These are phyloP conservation scores for Elysia chlorotica DNA, from an alignment of 1,140 invertebrate genomes.

Conservation along the genomic window DNA sequence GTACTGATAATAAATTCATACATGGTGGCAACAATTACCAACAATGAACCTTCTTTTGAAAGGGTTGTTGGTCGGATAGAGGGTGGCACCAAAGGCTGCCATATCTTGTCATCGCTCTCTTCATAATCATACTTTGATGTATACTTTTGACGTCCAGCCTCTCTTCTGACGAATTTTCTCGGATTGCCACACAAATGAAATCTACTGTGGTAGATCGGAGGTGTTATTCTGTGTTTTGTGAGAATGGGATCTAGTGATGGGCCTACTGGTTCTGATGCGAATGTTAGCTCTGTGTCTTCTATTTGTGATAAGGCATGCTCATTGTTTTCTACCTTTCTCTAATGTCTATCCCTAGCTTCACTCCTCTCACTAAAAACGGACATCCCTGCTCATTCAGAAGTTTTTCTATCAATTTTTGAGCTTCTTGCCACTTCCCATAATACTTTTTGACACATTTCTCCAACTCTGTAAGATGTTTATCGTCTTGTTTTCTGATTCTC, in stretches of 20 bases:
- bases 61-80: too few relatives aligned
- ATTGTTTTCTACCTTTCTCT: not conserved
- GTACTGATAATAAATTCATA: too few relatives aligned
- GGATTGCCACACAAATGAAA: constrained; percentile 3
- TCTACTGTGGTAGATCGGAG: constrained; percentile 9
- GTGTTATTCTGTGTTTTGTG: not conserved
- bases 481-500: too few relatives aligned
- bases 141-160: too few relatives aligned
- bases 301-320: not conserved
- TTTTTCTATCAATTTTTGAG: not conserved
- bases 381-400: not conserved
- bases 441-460: too few relatives aligned
- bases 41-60: too few relatives aligned
- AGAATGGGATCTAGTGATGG: not conserved
- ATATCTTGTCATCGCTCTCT: too few relatives aligned
- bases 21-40: too few relatives aligned
- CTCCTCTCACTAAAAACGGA: not conserved
- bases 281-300: not conserved
- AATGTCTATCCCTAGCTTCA: not conserved
- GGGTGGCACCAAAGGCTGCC: too few relatives aligned
- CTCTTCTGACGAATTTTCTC: constrained; percentile 1
- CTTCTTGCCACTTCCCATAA: not conserved
- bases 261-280: not conserved
- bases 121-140: too few relatives aligned
- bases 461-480: too few relatives aligned